phyloP scores from a whole-genome alignment of 30 jellyfish, hydroid and myxozoan species.

The Sanderia malayensis region DNA sequence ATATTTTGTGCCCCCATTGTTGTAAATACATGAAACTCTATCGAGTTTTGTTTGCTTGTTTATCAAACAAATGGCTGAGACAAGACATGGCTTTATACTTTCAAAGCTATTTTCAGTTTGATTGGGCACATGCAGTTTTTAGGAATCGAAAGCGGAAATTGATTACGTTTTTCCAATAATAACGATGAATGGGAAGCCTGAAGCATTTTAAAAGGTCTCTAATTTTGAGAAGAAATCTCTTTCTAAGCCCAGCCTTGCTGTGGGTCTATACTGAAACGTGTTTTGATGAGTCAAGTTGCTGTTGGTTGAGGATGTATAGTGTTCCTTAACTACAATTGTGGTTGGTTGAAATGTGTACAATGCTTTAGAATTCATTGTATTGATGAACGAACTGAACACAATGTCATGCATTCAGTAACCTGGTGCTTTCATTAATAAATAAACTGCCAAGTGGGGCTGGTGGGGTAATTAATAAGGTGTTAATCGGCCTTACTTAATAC shows the following conservation, averaged over 20 bases:
- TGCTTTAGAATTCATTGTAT: background rate
- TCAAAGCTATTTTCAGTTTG: background rate
- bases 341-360: background rate
- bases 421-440: slow-evolving; percentile 7
- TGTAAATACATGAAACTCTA: background rate
- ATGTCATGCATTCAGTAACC: background rate
- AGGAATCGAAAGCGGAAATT: background rate
- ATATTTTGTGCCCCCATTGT: background rate
- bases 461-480: background rate
- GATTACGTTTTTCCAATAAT: background rate
- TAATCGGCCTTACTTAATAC: no score
- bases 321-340: background rate
- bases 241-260: no score
- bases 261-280: no score
- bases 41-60: no score
- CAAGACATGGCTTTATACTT: no score
- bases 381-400: background rate
- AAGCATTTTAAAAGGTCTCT: background rate
- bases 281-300: background rate
- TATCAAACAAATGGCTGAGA: no score
- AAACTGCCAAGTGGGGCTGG: background rate
- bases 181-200: background rate
- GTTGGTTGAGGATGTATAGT: background rate
- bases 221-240: background rate
- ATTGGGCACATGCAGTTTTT: background rate